Percentiles rank a stretch among this genome's conserved stretches.
phyloP scores from a whole-genome alignment of 2,888 invertebrate species.

The Ichneumoninae sp. region DNA sequence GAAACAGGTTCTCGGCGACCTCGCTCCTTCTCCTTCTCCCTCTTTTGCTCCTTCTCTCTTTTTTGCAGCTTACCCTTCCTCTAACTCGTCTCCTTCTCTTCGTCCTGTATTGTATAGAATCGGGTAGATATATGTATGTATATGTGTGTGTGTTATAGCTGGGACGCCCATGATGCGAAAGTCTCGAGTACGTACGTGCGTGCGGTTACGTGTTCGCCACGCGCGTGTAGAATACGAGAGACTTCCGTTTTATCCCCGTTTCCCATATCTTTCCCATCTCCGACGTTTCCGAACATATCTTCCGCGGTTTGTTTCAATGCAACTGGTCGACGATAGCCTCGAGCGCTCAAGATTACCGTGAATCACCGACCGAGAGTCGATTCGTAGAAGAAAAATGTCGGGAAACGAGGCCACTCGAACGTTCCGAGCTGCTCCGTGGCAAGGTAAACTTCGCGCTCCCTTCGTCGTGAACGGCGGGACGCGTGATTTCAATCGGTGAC shows the following conservation, averaged over 20 bases:
- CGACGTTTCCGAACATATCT: background rate
- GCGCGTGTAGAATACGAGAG: slow-evolving; percentile 5
- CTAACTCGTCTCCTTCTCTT: slow-evolving; percentile 21
- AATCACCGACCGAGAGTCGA: slow-evolving; percentile 11
- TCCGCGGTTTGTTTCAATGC: background rate
- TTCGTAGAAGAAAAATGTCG: slow-evolving; percentile 10
- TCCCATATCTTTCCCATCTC: background rate
- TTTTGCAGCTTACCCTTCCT: slow-evolving; percentile 45
- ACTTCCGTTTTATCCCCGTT: slow-evolving; percentile 14
- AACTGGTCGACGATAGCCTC: background rate
- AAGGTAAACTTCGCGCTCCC: slow-evolving; percentile 45
- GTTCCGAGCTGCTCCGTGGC: slow-evolving; percentile 51
- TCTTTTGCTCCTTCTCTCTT: slow-evolving; percentile 40
- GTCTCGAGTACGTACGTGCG: background rate
- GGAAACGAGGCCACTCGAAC: slow-evolving; percentile 62
- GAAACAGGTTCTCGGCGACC: slow-evolving; percentile 68
- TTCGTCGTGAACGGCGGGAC: slow-evolving; percentile 20
- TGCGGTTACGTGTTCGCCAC: slow-evolving; percentile 11
- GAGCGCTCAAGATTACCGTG: background rate
- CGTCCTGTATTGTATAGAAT: slow-evolving; percentile 6
- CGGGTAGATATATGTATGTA: background rate
- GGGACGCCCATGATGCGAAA: background rate
- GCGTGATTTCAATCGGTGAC: slow-evolving; percentile 57
- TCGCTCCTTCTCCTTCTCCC: no score
- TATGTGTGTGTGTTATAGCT: background rate